Evolutionary conservation across 2,797 vertebrate species (phyloP).

Genomic region (Euthynnus affinis): DNA sequence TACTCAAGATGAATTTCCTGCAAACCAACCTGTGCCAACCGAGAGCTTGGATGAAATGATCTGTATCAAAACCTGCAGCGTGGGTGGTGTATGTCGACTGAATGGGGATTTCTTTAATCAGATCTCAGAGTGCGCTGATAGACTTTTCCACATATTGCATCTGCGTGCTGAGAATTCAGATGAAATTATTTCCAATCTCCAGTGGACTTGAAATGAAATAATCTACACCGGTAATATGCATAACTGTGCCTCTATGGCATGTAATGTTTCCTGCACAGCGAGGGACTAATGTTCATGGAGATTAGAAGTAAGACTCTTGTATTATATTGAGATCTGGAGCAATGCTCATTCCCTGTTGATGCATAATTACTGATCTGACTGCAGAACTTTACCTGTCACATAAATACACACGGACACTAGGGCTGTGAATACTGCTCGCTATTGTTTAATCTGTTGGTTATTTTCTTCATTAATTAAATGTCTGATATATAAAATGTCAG

Average conservation of each 20-base stretch:
- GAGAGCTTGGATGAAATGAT: constrained; percentile 58
- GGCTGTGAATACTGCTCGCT: not conserved
- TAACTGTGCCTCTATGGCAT: constrained; percentile 3
- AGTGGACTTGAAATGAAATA: constrained; percentile 30
- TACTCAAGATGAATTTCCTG: constrained; percentile 62
- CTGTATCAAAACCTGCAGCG: constrained; percentile 39
- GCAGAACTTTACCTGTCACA: not conserved
- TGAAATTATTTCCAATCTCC: constrained; percentile 16
- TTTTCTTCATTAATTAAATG: not conserved
- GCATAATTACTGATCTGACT: constrained; percentile 51
- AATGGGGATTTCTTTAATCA: constrained; percentile 56
- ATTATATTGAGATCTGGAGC: constrained; percentile 33
- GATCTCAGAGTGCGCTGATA: constrained; percentile 37
- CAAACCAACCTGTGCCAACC: constrained; percentile 2
- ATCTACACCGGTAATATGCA: constrained; percentile 15
- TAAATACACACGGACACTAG: not conserved
- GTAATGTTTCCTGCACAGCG: constrained; percentile 26
- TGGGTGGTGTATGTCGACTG: constrained; percentile 5
- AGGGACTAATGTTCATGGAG: constrained; percentile 38
- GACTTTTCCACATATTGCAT: constrained; percentile 42
- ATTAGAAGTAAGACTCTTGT: constrained; percentile 44
- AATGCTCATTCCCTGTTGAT: constrained; percentile 24
- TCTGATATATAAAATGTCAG: not conserved
- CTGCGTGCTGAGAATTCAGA: constrained; percentile 42
- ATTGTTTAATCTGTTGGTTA: not conserved